Evolutionary conservation across 2,888 invertebrate species (phyloP), one percentile per base, ranked within the genome.

Genomic region (Linnaemya vulpina): DNA sequence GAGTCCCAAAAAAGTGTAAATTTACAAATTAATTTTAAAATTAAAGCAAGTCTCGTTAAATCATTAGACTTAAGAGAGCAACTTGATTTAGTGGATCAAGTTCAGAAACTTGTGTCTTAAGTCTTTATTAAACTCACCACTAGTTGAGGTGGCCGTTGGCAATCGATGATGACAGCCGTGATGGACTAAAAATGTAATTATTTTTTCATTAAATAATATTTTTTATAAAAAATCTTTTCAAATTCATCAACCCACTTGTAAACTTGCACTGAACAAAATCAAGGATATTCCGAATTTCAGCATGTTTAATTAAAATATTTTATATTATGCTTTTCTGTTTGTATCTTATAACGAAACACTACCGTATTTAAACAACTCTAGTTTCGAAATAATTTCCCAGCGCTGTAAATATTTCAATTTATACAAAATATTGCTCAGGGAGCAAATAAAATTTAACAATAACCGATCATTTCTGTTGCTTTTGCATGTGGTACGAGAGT

Each of bases 101-200:
- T 22, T 38, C 43, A 3, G 1, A n/a, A 55, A 77, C 65, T 85
- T 77, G 51, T 82, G 20, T 40, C 83, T 76, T 76, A 70, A 86
- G 68, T 86, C 83, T 70, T 83, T 76, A 8, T 9, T 13, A 67
- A 73, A 88, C 91, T 89, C 89, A 91, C 92, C 84, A 92, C 90
- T 79, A 92, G 87, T 58, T 89, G 90, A 2, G 92, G 92, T 1
- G 92, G 92, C 60, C 88, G 87, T 74, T 88, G 89, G 30, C 92
- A 92, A 75, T 92, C 90, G 60, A 91, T 89, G 10, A 87, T 83
- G 40, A 87, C 88, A 38, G 51, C 35, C 55, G 83, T n/a, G 30
- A 22, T 40, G 58, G 60, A 53, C 83, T 83, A 40, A 13, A 67
- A 43, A 73, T 46, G 51, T 58, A 79, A 88, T 75, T 49, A 51